A percentile compares a stretch with the other conserved stretches of the same genome.
Evolutionary conservation across 2,113 vertebrate species (phyloP).

Genomic region (Platycercus adscitus): DNA sequence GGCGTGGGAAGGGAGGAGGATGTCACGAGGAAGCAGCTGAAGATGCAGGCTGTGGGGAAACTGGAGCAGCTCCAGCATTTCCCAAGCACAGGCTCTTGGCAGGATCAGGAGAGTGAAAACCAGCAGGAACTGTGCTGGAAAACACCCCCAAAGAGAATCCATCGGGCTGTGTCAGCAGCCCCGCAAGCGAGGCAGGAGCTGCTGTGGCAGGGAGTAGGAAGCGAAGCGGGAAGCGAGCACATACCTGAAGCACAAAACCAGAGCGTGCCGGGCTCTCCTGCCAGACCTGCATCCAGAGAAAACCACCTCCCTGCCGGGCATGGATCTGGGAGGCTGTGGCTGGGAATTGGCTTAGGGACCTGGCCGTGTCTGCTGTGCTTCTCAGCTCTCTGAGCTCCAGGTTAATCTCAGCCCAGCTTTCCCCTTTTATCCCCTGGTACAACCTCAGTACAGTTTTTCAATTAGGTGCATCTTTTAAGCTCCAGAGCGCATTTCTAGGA

Average conservation of each 20-base stretch:
- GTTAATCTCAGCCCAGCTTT: conserved; percentile 43
- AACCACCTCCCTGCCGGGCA: neutral
- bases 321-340: neutral
- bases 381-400: neutral
- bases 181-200: neutral
- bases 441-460: neutral
- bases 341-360: neutral
- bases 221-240: neutral
- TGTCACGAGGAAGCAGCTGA: conserved; percentile 18
- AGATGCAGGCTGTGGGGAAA: neutral
- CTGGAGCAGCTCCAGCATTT: conserved; percentile 43
- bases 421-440: conserved; percentile 43
- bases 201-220: neutral
- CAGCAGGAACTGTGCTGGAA: neutral
- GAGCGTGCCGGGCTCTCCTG: neutral
- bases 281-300: conserved; percentile 7
- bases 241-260: neutral
- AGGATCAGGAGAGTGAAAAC: neutral
- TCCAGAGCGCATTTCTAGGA: conserved; percentile 48
- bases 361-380: neutral
- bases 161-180: neutral
- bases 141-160: neutral
- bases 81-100: conserved; percentile 8
- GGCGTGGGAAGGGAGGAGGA: neutral
- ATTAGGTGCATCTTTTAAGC: conserved; percentile 37